A percentile compares a stretch with the other conserved stretches of the same genome.
phyloP scores from a whole-genome alignment of 2,113 vertebrate genomes.

The Emydura subglobosa region DNA sequence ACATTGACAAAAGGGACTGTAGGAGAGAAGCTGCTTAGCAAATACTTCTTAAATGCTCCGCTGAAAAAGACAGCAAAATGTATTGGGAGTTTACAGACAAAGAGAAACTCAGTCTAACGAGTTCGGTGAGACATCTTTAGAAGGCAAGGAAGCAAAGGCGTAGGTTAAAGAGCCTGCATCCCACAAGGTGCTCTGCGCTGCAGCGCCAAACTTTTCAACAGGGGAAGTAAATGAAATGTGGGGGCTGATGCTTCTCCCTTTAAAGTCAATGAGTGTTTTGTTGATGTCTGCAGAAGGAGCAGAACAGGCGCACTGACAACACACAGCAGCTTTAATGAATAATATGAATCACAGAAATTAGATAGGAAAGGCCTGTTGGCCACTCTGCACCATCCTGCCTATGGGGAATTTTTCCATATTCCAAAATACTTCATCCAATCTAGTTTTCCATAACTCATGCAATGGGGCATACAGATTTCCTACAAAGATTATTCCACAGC shows the following conservation, averaged over 20 bases:
- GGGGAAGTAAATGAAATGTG: background rate
- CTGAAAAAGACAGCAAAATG: background rate
- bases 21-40: background rate
- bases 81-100: background rate
- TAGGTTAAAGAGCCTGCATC: background rate
- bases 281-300: background rate
- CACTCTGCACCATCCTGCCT: background rate
- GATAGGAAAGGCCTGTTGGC: background rate
- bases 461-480: background rate
- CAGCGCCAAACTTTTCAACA: background rate
- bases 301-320: constrained; percentile 1
- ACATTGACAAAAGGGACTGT: background rate
- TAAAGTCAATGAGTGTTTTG: constrained; percentile 28
- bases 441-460: background rate
- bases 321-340: background rate
- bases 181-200: background rate
- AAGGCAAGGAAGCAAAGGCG: background rate
- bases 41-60: background rate
- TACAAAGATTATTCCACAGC: background rate
- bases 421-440: background rate
- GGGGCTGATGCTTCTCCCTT: background rate
- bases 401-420: background rate
- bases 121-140: background rate
- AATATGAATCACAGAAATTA: background rate
- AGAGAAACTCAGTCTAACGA: background rate